These are phyloP conservation scores for Halcyon malimbica DNA, from an alignment of 2,113 vertebrate species.

Conservation along the genomic window DNA sequence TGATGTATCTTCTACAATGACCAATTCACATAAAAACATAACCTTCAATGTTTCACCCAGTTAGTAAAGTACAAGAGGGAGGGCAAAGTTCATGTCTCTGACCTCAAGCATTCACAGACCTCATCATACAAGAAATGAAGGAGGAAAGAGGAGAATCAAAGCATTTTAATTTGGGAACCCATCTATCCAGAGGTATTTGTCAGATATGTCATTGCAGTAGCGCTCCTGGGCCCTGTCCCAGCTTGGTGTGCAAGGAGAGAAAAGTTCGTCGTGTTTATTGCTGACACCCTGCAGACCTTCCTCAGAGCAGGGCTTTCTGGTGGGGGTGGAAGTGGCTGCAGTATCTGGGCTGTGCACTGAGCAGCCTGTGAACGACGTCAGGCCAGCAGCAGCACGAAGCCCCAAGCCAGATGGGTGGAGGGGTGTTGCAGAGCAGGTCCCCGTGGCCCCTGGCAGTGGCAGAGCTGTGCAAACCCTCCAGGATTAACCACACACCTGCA, in stretches of 20 bases:
- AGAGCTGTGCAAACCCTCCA: neutral
- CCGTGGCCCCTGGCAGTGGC: accelerated
- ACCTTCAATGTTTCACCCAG: neutral
- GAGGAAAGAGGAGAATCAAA: neutral
- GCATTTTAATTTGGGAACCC: neutral
- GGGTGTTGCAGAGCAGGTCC: neutral
- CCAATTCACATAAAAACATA: neutral
- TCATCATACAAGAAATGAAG: neutral
- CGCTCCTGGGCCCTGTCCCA: neutral
- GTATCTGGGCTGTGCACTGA: neutral
- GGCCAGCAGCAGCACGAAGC: neutral
- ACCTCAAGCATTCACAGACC: neutral
- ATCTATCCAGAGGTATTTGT: neutral
- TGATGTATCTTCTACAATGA: neutral
- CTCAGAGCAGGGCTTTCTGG: neutral
- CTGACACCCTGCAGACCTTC: neutral
- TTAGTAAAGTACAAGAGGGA: neutral
- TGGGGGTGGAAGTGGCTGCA: neutral
- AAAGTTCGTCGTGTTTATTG: neutral
- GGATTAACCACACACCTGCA: neutral
- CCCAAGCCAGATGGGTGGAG: neutral
- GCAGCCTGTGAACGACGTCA: neutral
- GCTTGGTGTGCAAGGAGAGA: neutral
- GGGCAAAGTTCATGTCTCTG: neutral
- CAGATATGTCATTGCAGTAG: neutral